These are phyloP conservation scores for Mormyrus lacerda DNA, from an alignment of 2,113 vertebrate species.

Conservation along the genomic window DNA sequence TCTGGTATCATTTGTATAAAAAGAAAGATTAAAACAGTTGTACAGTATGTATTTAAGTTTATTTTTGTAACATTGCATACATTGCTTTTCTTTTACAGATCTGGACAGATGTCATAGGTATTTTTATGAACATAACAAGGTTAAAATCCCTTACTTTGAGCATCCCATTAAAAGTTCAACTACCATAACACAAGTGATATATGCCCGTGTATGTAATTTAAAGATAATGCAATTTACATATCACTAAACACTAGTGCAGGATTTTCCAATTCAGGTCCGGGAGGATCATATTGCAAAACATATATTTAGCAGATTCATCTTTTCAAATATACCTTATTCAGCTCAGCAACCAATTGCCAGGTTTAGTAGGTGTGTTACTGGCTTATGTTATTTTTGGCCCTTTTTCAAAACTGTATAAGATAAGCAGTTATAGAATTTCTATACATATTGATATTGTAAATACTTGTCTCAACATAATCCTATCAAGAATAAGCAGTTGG, in stretches of 20 bases:
- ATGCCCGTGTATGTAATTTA: not conserved
- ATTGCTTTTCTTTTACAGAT: conserved; percentile 29
- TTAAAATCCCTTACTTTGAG: not conserved
- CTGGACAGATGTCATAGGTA: conserved; percentile 32
- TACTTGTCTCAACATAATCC: not conserved
- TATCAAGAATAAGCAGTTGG: not conserved
- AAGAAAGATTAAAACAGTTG: not conserved
- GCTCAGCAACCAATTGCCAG: not conserved
- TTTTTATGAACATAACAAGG: conserved; percentile 34
- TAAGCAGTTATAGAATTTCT: not conserved
- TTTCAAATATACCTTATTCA: not conserved
- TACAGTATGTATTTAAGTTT: conserved; percentile 41
- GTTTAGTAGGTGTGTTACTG: not conserved
- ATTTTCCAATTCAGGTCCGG: not conserved
- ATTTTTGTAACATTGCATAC: conserved; percentile 46
- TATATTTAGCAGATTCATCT: not conserved
- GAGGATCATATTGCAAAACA: not conserved
- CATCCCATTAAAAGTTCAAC: not conserved
- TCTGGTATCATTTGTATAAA: conserved; percentile 33
- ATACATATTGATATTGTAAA: not conserved
- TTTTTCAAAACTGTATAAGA: not conserved
- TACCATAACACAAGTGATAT: not conserved
- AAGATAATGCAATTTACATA: not conserved
- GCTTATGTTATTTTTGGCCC: not conserved
- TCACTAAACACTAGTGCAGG: not conserved